phyloP scores from a whole-genome alignment of 2,797 vertebrate genomes.

The Valencia hispanica region DNA sequence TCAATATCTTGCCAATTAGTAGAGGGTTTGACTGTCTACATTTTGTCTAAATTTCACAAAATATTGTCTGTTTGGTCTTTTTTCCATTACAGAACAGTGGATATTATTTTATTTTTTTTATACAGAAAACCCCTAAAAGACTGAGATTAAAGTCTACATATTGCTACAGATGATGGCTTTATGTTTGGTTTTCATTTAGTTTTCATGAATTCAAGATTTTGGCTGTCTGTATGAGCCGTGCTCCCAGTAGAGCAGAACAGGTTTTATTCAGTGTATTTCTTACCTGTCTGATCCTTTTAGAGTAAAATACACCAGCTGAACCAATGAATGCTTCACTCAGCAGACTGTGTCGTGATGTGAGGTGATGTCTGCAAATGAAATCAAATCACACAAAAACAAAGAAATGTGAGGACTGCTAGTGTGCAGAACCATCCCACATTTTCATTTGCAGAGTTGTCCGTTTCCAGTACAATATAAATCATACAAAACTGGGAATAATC shows the following conservation, averaged over 20 bases:
- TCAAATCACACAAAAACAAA: too few relatives aligned
- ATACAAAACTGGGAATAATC: background rate
- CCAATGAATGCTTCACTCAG: conserved; percentile 34
- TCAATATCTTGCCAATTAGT: too few relatives aligned
- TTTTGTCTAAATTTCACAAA: too few relatives aligned
- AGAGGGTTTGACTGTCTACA: too few relatives aligned
- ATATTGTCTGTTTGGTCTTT: too few relatives aligned
- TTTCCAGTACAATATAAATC: background rate
- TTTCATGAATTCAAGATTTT: background rate
- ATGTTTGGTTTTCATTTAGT: background rate
- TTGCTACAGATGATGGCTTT: background rate
- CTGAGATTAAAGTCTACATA: too few relatives aligned
- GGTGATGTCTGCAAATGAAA: too few relatives aligned
- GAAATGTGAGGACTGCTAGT: conserved; percentile 42
- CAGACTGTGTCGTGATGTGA: conserved; percentile 36
- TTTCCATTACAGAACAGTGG: too few relatives aligned
- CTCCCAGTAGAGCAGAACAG: conserved; percentile 11
- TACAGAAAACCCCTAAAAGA: too few relatives aligned
- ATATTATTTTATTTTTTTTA: too few relatives aligned
- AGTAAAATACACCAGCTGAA: conserved; percentile 20
- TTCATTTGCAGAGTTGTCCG: conserved; percentile 11
- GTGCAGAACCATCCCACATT: conserved; percentile 39
- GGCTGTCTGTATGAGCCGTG: background rate
- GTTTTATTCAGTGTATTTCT: conserved; percentile 25
- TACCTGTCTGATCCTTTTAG: conserved; percentile 51